Base-by-base conservation (phyloP, 2,797 vertebrate species). In the Scomberomorus guttatus region DNA sequence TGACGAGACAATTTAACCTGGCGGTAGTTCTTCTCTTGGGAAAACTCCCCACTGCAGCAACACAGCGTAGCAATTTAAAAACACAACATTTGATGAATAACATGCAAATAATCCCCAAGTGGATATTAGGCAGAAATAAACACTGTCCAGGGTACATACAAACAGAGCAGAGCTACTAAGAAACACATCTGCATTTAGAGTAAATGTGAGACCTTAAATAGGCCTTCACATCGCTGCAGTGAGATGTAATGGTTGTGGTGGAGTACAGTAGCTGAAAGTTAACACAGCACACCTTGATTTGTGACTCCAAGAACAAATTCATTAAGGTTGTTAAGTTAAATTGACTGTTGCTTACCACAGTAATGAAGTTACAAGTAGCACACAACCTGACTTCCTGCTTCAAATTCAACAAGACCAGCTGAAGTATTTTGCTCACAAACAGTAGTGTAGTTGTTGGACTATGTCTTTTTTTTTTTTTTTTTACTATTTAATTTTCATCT, bases 131-230 rank as follows among this genome's bases (percentile, higher is more conserved):
- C 27, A 42, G n/a, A 73, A n/a, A 1, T 10, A 71, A 81, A 72
- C 46, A 37, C 1, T 1, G 57, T 32, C 29, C 29, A 32, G 6
- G n/a, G n/a, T n/a, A n/a, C n/a, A n/a, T n/a, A n/a, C n/a, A n/a
- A n/a, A n/a, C n/a, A n/a, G n/a, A n/a, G n/a, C n/a, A n/a, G n/a
- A n/a, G n/a, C n/a, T n/a, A n/a, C n/a, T n/a, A n/a, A n/a, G n/a
- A n/a, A n/a, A 32, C 73, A 80, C 18, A 65, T 75, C 61, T 69
- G 58, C 50, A 64, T 29, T 75, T 17, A 57, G 56, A 63, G 20
- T 51, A 32, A 17, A 68, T 58, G 27, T 58, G 51, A 62, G 50
- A 75, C 24, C 9, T 62, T 32, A 34, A 55, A 51, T 59, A 56
- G 10, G 7, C 57, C 15, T 14, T 20, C 0, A 48, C 46, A 51